Conservation (phyloP, 2,797 vertebrate genomes). For the Paguma larvata region DNA sequence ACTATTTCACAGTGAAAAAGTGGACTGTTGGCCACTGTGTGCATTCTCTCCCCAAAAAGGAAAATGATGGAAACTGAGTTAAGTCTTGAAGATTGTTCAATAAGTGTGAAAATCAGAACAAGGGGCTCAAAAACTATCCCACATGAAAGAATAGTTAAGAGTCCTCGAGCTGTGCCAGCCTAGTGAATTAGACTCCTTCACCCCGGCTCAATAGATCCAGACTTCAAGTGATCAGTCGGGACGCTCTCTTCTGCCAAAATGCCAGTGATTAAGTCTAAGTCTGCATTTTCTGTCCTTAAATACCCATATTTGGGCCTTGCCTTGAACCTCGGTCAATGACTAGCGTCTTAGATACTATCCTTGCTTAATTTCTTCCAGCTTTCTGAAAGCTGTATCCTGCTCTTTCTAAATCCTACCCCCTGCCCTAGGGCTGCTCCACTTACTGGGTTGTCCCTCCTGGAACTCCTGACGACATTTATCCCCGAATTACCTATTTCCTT, state of each 20-base stretch:
- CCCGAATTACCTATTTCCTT: neutral
- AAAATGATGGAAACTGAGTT: constrained; percentile 49
- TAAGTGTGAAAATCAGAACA: constrained; percentile 57
- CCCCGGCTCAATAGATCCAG: neutral
- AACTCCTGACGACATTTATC: constrained; percentile 15
- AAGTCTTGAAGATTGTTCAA: constrained; percentile 50
- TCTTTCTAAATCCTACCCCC: neutral
- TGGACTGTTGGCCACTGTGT: neutral
- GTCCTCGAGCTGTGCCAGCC: neutral
- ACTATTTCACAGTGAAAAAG: constrained; percentile 39
- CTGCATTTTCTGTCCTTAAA: neutral
- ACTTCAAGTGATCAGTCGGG: neutral
- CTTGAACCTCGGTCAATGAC: neutral
- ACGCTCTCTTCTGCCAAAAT: neutral
- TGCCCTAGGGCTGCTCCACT: neutral
- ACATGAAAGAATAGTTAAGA: constrained; percentile 1
- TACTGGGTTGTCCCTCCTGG: neutral
- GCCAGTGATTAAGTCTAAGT: neutral
- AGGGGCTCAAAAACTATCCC: constrained; percentile 30
- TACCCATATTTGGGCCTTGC: neutral
- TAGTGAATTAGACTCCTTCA: constrained; percentile 12
- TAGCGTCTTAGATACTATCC: neutral
- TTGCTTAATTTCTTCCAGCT: constrained; percentile 30
- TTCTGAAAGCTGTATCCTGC: neutral
- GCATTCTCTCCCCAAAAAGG: neutral